phyloP scores from a whole-genome alignment of 53 echinoderm and acorn worm species.

The Pentamera pediparva region DNA sequence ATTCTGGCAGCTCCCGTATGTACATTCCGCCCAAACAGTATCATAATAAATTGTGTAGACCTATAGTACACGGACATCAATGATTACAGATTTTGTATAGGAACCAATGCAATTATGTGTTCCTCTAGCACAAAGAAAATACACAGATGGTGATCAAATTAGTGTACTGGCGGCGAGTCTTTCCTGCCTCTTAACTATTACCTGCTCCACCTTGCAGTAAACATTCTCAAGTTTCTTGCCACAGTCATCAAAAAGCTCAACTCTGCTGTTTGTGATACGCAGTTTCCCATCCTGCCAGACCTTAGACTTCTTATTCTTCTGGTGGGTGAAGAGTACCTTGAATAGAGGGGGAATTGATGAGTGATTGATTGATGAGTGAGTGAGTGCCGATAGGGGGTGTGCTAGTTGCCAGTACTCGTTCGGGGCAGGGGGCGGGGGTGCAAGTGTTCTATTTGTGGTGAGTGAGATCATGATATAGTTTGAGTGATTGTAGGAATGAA shows the following conservation, averaged over 20 bases:
- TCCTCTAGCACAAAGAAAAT: too few species aligned
- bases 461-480: too few species aligned
- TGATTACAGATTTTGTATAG: too few species aligned
- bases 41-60: too few species aligned
- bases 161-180: too few species aligned
- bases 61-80: background rate
- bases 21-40: background rate
- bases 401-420: too few species aligned
- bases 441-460: too few species aligned
- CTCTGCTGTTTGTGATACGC: conserved; percentile 51
- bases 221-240: conserved; percentile 57
- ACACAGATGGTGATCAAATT: too few species aligned
- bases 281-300: conserved; percentile 87
- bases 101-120: too few species aligned
- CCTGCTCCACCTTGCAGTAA: conserved; percentile 71
- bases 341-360: background rate
- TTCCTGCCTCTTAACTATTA: too few species aligned
- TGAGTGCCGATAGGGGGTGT: too few species aligned
- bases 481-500: background rate
- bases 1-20: background rate
- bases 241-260: conserved; percentile 58
- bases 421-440: too few species aligned
- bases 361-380: background rate
- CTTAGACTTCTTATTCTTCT: conserved; percentile 93
- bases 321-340: conserved; percentile 90